phyloP scores from a whole-genome alignment of 2,888 invertebrate species.

The Erebia aethiops region DNA sequence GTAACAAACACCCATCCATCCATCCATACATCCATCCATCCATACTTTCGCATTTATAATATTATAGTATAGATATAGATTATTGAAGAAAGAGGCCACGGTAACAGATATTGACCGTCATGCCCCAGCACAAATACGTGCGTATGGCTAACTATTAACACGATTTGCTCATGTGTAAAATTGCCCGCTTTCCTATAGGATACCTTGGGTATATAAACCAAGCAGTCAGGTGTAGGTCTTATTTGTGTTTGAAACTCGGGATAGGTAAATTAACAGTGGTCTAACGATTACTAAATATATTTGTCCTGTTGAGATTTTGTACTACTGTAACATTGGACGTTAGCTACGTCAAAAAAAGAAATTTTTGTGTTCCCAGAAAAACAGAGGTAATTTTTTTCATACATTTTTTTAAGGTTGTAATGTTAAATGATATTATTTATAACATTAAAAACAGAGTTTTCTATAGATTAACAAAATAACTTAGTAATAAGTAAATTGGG shows the following conservation, averaged over 20 bases:
- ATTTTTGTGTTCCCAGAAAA: constrained; percentile 6
- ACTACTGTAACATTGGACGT: not conserved
- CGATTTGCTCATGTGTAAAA: constrained; percentile 73
- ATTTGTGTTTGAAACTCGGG: constrained; percentile 18
- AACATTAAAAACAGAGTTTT: not conserved
- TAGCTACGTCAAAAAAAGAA: not conserved
- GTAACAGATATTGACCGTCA: constrained; percentile 32
- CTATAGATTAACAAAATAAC: too few relatives aligned
- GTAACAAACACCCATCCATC: too few relatives aligned
- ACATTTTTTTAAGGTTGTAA: not conserved
- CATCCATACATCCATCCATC: too few relatives aligned
- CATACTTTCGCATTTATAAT: not conserved
- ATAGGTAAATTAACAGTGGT: constrained; percentile 2
- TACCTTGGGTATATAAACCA: constrained; percentile 57
- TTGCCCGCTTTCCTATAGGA: constrained; percentile 62
- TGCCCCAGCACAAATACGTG: constrained; percentile 34
- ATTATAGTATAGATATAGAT: not conserved
- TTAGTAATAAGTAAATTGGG: too few relatives aligned
- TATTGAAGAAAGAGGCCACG: constrained; percentile 17
- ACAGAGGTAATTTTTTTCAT: constrained; percentile 15
- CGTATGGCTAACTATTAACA: constrained; percentile 63
- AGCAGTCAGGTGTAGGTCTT: constrained; percentile 39
- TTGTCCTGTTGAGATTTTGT: not conserved
- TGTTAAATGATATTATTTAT: not conserved
- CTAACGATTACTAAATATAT: not conserved